Percentiles rank a stretch among this genome's conserved stretches.
Conservation (phyloP, 2,888 invertebrate genomes). For the Dasypogon diadema region DNA sequence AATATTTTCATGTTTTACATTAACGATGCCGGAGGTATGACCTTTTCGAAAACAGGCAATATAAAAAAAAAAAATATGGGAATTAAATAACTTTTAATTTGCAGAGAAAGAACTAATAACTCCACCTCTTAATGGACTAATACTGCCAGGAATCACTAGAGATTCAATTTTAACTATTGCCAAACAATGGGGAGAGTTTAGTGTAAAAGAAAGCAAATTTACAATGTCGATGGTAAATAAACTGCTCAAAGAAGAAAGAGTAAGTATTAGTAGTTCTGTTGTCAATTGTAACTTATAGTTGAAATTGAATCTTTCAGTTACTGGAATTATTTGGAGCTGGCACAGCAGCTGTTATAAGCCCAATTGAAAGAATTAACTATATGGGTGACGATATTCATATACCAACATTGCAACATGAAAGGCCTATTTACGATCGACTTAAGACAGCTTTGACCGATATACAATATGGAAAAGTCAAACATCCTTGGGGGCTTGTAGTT, state of each 20-base stretch:
- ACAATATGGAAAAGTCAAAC: conserved; percentile 87
- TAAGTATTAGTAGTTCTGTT: conserved; percentile 75
- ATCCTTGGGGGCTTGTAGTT: conserved; percentile 83
- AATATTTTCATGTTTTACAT: conserved; percentile 92
- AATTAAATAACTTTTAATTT: not conserved
- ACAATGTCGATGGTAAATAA: conserved; percentile 86
- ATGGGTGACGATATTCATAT: conserved; percentile 76
- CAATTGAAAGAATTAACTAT: conserved; percentile 88
- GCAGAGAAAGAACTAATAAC: conserved; percentile 91
- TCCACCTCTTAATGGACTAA: conserved; percentile 93
- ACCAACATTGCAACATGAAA: conserved; percentile 80
- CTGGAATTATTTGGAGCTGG: conserved; percentile 98
- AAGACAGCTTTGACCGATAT: conserved; percentile 86
- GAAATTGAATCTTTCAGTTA: conserved; percentile 75
- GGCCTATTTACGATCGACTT: conserved; percentile 80
- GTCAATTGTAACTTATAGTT: not conserved
- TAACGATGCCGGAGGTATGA: conserved; percentile 93
- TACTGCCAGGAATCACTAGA: conserved; percentile 94
- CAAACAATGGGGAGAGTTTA: conserved; percentile 86
- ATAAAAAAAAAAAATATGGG: not conserved
- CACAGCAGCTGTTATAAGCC: conserved; percentile 95
- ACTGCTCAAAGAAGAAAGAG: conserved; percentile 83
- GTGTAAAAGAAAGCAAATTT: conserved; percentile 82
- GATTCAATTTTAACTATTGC: conserved; percentile 86
- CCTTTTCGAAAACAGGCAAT: no score